A percentile compares a stretch with the other conserved stretches of the same genome.
Conservation (phyloP, 92 coral and sea anemone genomes). For the Actinernus sp. region DNA sequence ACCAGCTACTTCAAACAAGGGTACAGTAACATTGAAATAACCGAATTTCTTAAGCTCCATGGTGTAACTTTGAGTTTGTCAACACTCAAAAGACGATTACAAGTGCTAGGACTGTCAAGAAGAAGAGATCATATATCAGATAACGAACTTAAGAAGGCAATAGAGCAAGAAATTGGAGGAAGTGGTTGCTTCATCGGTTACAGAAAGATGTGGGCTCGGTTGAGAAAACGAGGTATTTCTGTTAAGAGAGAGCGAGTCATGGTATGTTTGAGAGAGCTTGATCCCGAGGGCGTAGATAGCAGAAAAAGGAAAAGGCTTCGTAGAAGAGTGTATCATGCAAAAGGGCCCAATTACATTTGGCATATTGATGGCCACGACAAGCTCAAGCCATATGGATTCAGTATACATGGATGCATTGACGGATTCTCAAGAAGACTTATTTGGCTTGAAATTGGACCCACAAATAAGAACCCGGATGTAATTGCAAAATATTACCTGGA, state of each 20-base stretch:
- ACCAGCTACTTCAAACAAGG: too few relatives aligned
- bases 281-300: conserved; percentile 64
- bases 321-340: conserved; percentile 21
- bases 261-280: conserved; percentile 22
- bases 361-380: conserved; percentile 26
- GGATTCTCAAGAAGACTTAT: conserved; percentile 24
- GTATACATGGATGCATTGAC: conserved; percentile 26
- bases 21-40: too few relatives aligned
- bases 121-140: neutral
- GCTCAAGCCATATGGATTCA: too few relatives aligned
- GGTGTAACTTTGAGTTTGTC: too few relatives aligned
- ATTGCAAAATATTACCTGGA: conserved; percentile 21
- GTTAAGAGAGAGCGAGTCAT: conserved; percentile 36
- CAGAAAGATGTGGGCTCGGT: conserved; percentile 39
- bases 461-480: too few relatives aligned
- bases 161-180: conserved; percentile 1
- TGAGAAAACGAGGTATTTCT: conserved; percentile 19
- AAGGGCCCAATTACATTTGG: conserved; percentile 26
- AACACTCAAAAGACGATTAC: too few relatives aligned
- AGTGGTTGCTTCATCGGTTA: conserved; percentile 56
- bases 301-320: conserved; percentile 27
- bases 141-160: conserved; percentile 2
- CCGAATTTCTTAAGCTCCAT: too few relatives aligned
- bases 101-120: too few relatives aligned
- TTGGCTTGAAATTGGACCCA: conserved; percentile 42